A percentile compares a stretch with the other conserved stretches of the same genome.
phyloP scores from a whole-genome alignment of 1,140 invertebrate species.

The Dreissena polymorpha region DNA sequence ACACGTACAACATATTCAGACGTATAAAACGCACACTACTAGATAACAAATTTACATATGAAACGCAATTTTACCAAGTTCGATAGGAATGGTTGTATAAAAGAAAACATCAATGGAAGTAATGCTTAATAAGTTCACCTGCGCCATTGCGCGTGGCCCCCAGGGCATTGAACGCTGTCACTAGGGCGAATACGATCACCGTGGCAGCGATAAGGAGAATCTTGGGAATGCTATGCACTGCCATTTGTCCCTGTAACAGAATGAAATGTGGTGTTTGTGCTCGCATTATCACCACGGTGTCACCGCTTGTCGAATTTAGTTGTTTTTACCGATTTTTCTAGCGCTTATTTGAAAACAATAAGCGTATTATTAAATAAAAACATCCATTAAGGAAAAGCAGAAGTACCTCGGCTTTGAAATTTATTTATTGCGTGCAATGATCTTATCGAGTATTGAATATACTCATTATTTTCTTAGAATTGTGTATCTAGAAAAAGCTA shows the following conservation, averaged over 20 bases:
- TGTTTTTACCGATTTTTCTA: too few species aligned
- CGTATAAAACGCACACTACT: not conserved
- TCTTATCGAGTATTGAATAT: too few species aligned
- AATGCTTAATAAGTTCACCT: not conserved
- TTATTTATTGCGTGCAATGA: too few species aligned
- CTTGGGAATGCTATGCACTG: conserved; percentile 18
- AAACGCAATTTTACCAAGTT: not conserved
- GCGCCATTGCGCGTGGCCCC: conserved; percentile 26
- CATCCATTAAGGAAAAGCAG: too few species aligned
- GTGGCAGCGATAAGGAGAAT: conserved; percentile 34
- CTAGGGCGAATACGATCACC: conserved; percentile 48
- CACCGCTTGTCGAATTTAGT: too few species aligned
- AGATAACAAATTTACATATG: not conserved
- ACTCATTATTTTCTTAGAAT: too few species aligned
- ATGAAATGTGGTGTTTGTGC: not conserved
- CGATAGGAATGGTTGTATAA: not conserved
- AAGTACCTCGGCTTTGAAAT: too few species aligned
- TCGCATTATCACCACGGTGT: not conserved
- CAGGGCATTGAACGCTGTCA: conserved; percentile 55
- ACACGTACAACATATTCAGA: too few species aligned
- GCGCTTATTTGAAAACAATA: too few species aligned
- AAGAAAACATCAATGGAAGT: not conserved
- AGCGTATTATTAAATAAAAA: too few species aligned
- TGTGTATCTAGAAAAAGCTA: too few species aligned
- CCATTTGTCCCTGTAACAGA: conserved; percentile 40